phyloP scores from a whole-genome alignment of 2,888 invertebrate species.

The Archaeoteleia sp. region DNA sequence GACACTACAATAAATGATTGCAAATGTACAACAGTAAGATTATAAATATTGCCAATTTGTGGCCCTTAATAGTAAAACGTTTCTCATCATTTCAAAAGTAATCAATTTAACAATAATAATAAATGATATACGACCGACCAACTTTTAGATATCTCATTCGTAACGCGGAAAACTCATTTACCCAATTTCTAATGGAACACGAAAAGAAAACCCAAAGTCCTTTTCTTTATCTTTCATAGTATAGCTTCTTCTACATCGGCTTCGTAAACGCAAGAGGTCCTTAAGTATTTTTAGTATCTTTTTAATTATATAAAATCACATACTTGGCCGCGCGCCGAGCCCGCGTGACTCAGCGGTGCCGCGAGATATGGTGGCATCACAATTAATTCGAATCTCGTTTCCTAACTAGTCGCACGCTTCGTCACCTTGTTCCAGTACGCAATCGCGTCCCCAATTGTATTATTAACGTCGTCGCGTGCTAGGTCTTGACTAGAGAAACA shows the following conservation, averaged over 20 bases:
- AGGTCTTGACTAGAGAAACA: slow-evolving; percentile 55
- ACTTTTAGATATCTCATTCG: no score
- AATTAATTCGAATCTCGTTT: slow-evolving; percentile 75
- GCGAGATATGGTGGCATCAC: slow-evolving; percentile 89
- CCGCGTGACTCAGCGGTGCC: slow-evolving; percentile 75
- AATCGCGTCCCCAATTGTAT: slow-evolving; percentile 49
- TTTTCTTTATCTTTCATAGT: slow-evolving; percentile 10
- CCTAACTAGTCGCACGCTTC: slow-evolving; percentile 62
- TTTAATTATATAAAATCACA: slow-evolving; percentile 72
- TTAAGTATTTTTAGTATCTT: slow-evolving; percentile 68
- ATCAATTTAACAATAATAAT: no score
- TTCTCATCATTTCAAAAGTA: no score
- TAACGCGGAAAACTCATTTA: no score
- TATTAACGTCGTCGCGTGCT: slow-evolving; percentile 54
- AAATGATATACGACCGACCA: no score
- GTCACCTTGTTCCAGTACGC: slow-evolving; percentile 52
- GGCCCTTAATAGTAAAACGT: no score
- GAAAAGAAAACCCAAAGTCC: not conserved
- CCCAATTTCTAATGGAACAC: no score
- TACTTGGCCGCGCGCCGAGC: slow-evolving; percentile 74
- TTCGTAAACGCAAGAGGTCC: slow-evolving; percentile 62
- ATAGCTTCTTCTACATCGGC: slow-evolving; percentile 34
- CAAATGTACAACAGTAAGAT: no score
- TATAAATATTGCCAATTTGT: no score
- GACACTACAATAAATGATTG: no score